phyloP scores from a whole-genome alignment of 2,797 vertebrate species.

The Pseudotriccus pelzelni region DNA sequence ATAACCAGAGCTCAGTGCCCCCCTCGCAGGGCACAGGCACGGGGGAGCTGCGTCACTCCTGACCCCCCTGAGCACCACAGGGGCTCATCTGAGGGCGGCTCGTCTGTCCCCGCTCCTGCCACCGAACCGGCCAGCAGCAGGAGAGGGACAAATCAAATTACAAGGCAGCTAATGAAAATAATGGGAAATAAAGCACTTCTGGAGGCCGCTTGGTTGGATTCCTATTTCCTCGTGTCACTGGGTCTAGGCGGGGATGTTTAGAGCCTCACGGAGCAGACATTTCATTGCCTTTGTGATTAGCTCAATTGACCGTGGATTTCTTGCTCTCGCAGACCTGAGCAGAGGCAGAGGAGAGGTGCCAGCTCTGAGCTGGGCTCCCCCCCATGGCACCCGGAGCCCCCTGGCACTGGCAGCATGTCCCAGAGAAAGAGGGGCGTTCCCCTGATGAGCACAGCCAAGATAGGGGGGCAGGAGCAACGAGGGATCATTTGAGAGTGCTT shows the following conservation, averaged over 20 bases:
- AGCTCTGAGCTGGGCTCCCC: neutral
- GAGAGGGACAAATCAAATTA: constrained; percentile 64
- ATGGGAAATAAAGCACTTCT: constrained; percentile 17
- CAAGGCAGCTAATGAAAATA: constrained; percentile 54
- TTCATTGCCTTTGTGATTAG: constrained; percentile 49
- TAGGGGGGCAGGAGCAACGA: fast-evolving
- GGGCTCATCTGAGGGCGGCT: neutral
- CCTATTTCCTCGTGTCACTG: constrained; percentile 26
- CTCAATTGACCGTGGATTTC: neutral
- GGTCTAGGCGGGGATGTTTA: constrained; percentile 2
- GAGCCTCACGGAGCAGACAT: neutral
- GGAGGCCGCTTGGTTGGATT: constrained; percentile 35
- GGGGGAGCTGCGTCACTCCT: neutral
- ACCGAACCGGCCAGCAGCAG: constrained; percentile 4
- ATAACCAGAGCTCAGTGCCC: neutral
- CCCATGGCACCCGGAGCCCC: neutral
- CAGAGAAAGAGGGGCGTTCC: neutral
- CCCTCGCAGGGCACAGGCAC: fast-evolving
- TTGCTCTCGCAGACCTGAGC: neutral
- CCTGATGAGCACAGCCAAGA: fast-evolving
- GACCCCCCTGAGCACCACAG: fast-evolving
- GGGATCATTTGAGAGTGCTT: neutral
- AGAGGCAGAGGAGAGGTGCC: neutral
- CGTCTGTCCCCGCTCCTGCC: neutral
- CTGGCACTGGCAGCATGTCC: neutral